Evolutionary conservation across 2,113 vertebrate genomes (phyloP), one percentile per base, ranked within the genome.

Genomic region (Elephantulus edwardii): DNA sequence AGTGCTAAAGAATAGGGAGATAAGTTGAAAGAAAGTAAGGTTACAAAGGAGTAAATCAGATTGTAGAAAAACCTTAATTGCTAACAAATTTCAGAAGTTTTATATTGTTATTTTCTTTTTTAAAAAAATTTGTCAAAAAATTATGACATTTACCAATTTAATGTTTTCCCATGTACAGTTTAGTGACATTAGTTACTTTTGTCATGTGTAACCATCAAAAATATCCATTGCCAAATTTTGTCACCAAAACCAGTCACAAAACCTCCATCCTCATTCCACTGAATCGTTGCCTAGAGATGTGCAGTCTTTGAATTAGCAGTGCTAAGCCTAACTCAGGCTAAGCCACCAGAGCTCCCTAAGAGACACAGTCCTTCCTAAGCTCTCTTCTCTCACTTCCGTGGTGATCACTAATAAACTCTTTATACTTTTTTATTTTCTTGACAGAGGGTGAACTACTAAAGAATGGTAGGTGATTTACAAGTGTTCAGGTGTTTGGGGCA

Each of bases 61-160:
- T 90, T 86, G 30, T 88, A n/a, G 64, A 72, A 88, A 76, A 84
- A n/a, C 44, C 24, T 86, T 86, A 79, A 66, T 60, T 77, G 30
- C 64, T 80, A 71, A 3, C 50, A 77, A 89, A 90, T 1, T 8
- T 2, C 12, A 20, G 75, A 92, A 52, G 62, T 62, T 89, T 91
- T 94, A 50, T 77, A 22, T 35, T 46, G 3, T 28, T 78, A 24
- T 75, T 76, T 38, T 42, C 46, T 40, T 38, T 22, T 35, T 5
- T 14, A 64, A n/a, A 64, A 64, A 64, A n/a, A 64, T 10, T 30
- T 60, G 58, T 60, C 20, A 19, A 19, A 66, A 64, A 33, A 64
- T n/a, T 3, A 8, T 33, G n/a, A 3, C 64, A 35, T 66, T 66
- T 66, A n/a, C 16, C 64, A 66, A 16, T 33, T n/a, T 66, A 66